Base-by-base conservation (phyloP, 2,113 vertebrate species). In the Myotis brandtii region DNA sequence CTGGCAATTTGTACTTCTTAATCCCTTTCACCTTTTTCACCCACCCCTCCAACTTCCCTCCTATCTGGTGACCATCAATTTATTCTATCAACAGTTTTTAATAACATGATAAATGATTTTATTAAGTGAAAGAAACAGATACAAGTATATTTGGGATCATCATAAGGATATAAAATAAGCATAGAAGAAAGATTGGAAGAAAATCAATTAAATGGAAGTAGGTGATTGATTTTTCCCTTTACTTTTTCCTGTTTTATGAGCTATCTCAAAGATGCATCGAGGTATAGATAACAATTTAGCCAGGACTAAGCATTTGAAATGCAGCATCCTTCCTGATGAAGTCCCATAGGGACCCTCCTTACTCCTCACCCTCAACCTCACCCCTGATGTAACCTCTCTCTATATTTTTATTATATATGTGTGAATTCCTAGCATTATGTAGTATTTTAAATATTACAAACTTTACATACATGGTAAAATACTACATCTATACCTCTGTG, bases 371-470 rank as follows among this genome's bases (percentile, higher is more conserved):
- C 18, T 82, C 34, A 23, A 1, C 48, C 52, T 20, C 4, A 11
- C 4, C 25, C 34, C 64, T 11, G 4, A 32, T 17, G 56, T 70
- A 50, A 86, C 8, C 18, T 37, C 54, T 62, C 13, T 34, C 1
- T 70, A 9, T 40, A 30, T 9, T 77, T 87, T 50, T 72, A 81
- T 40, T 64, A 64, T 21, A 52, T 32, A 34, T 12, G 50, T 40
- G 30, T 48, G 46, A 46, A 59, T 59, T 50, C 32, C 48, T 72
- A 80, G 46, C 40, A 46, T 59, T 64, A 67, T 4, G 23, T 37
- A 72, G 20, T 59, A 40, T n/a, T 37, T 96, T 72, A 94, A 89
- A 11, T 81, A 82, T 66, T 50, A 40, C 69, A 73, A 52, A 69
- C 25, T 80, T 86, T 43, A 90, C 52, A 46, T 59, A 48, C 12